phyloP scores from a whole-genome alignment of 1,140 invertebrate species.

The Drosophila trapezifrons region DNA sequence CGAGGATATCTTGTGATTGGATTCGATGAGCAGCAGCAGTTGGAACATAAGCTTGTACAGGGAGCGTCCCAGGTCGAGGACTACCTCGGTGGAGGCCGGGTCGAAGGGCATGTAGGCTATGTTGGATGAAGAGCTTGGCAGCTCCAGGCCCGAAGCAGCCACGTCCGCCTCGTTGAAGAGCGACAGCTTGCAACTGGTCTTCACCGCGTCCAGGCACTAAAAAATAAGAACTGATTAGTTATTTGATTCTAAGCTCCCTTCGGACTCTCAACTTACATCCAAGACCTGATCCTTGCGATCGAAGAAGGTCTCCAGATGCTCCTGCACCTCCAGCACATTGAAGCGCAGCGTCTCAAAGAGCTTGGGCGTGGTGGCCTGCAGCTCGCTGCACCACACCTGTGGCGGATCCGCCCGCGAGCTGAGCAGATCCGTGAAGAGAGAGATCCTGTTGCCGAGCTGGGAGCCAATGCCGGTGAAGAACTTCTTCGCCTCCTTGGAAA shows the following conservation, averaged over 20 bases:
- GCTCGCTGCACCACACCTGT: slow-evolving; percentile 90
- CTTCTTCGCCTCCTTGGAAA: slow-evolving; percentile 83
- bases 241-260: background rate
- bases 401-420: slow-evolving; percentile 88
- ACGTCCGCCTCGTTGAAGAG: slow-evolving; percentile 87
- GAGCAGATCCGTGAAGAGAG: slow-evolving; percentile 87
- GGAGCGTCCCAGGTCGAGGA: slow-evolving; percentile 91
- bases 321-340: slow-evolving; percentile 96
- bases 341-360: slow-evolving; percentile 92
- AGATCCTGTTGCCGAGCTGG: slow-evolving; percentile 87
- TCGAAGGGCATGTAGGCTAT: slow-evolving; percentile 81
- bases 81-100: slow-evolving; percentile 85
- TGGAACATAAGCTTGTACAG: slow-evolving; percentile 98
- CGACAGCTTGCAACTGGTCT: slow-evolving; percentile 90
- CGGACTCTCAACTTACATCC: slow-evolving; percentile 87
- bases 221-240: slow-evolving; percentile 1
- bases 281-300: slow-evolving; percentile 95
- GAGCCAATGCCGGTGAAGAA: slow-evolving; percentile 83
- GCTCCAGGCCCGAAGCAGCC: slow-evolving; percentile 73
- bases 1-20: slow-evolving; percentile 94
- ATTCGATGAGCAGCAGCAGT: slow-evolving; percentile 94
- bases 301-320: slow-evolving; percentile 97
- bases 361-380: slow-evolving; percentile 87
- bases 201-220: slow-evolving; percentile 90
- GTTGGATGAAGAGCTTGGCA: slow-evolving; percentile 61